Conservation (phyloP, 1,140 invertebrate genomes). For the Sitobion miscanthi region DNA sequence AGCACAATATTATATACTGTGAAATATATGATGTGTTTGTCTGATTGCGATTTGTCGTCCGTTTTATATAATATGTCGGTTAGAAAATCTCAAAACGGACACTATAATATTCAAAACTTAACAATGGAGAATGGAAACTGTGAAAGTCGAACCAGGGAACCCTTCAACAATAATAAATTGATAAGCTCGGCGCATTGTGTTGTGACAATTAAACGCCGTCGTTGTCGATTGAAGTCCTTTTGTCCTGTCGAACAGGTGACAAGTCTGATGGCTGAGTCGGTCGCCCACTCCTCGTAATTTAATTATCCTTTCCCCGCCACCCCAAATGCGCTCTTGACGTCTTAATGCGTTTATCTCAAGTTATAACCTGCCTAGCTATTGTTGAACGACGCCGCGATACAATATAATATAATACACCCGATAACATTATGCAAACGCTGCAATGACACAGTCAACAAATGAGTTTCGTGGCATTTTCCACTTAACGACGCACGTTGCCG, state of each 20-base stretch:
- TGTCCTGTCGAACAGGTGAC: constrained; percentile 49
- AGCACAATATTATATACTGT: neutral
- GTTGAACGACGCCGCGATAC: constrained; percentile 1
- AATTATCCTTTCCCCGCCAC: constrained; percentile 24
- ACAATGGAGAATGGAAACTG: neutral
- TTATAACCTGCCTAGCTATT: constrained; percentile 36
- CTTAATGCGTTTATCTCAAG: constrained; percentile 53
- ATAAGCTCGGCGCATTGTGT: constrained; percentile 41
- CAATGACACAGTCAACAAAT: neutral
- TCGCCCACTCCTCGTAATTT: constrained; percentile 20
- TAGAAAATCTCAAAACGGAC: constrained; percentile 23
- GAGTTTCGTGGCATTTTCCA: constrained; percentile 12
- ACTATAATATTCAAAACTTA: constrained; percentile 1
- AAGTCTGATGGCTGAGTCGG: constrained; percentile 36
- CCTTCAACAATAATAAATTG: constrained; percentile 41
- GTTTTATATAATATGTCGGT: neutral
- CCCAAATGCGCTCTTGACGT: constrained; percentile 25
- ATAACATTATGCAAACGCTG: constrained; percentile 38
- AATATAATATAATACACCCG: constrained; percentile 26
- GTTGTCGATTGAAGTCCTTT: constrained; percentile 47
- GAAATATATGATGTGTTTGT: neutral
- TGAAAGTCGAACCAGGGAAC: constrained; percentile 29
- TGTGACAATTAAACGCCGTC: constrained; percentile 50
- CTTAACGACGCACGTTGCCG: neutral
- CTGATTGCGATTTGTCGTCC: neutral